Percentiles rank a stretch among this genome's conserved stretches.
These are phyloP conservation scores for Dermolepida albohirtum DNA, from an alignment of 2,888 invertebrate species.

Conservation along the genomic window DNA sequence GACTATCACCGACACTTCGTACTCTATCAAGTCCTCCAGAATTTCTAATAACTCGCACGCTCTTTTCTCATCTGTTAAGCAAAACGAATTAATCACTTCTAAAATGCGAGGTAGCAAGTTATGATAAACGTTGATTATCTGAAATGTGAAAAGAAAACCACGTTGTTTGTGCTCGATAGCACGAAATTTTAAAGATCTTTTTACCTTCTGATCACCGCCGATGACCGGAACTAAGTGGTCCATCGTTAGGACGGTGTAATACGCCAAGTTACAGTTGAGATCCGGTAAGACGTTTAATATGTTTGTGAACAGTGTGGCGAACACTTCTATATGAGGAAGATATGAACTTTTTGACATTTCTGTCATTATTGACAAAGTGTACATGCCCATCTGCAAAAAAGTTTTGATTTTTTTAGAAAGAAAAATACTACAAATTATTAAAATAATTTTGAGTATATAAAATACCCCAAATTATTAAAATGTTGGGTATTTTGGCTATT, in stretches of 20 bases:
- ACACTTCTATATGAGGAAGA: constrained; percentile 72
- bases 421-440: too few species aligned
- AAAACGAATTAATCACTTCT: constrained; percentile 71
- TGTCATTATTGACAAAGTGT: constrained; percentile 76
- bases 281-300: constrained; percentile 66
- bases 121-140: constrained; percentile 71
- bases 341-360: constrained; percentile 78
- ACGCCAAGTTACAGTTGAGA: constrained; percentile 67
- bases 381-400: constrained; percentile 72
- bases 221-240: constrained; percentile 74
- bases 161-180: neutral
- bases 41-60: constrained; percentile 74
- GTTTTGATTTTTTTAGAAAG: neutral
- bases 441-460: too few species aligned
- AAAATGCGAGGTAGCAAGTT: constrained; percentile 74
- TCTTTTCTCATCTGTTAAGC: constrained; percentile 69
- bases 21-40: constrained; percentile 75
- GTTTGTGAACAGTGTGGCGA: constrained; percentile 68
- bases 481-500: too few species aligned
- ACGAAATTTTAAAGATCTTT: constrained; percentile 46
- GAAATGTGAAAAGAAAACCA: constrained; percentile 45
- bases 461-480: too few species aligned
- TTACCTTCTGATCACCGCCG: constrained; percentile 73
- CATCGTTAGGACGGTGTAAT: constrained; percentile 74
- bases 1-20: constrained; percentile 71